These are phyloP conservation scores for Tadarida brasiliensis DNA, from an alignment of 2,797 vertebrate species.

Conservation along the genomic window DNA sequence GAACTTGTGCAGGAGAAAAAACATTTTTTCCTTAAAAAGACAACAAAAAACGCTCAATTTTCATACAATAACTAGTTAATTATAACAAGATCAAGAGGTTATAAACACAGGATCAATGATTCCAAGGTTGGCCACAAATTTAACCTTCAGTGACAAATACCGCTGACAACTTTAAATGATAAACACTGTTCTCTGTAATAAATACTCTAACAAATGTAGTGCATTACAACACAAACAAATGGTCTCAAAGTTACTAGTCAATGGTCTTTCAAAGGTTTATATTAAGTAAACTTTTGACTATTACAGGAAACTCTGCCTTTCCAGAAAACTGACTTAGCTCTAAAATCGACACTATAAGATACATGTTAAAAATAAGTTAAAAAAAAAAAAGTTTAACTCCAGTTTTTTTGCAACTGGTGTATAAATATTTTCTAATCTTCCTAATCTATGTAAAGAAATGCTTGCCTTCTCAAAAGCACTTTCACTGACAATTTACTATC, in stretches of 20 bases:
- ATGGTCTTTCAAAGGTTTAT: not conserved
- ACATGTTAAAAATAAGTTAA: not conserved
- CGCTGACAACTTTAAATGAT: not conserved
- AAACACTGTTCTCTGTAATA: not conserved
- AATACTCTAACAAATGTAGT: not conserved
- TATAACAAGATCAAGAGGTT: not conserved
- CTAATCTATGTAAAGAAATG: not conserved
- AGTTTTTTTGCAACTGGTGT: not conserved
- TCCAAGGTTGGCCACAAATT: not conserved
- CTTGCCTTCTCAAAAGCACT: constrained; percentile 15
- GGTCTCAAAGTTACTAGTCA: not conserved
- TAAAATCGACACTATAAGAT: constrained; percentile 16
- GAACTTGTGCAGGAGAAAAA: not conserved
- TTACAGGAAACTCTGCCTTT: not conserved
- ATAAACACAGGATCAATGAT: not conserved
- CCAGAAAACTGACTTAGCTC: not conserved
- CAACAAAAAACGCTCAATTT: not conserved
- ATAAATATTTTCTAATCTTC: constrained; percentile 14
- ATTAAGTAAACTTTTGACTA: constrained; percentile 33
- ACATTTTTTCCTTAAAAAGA: not conserved
- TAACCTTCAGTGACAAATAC: not conserved
- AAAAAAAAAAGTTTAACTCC: not conserved
- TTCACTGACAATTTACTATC: not conserved
- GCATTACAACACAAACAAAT: constrained; percentile 10
- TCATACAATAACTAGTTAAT: not conserved